phyloP scores from a whole-genome alignment of 2,888 invertebrate genomes.

The Drosophila buzzatii region DNA sequence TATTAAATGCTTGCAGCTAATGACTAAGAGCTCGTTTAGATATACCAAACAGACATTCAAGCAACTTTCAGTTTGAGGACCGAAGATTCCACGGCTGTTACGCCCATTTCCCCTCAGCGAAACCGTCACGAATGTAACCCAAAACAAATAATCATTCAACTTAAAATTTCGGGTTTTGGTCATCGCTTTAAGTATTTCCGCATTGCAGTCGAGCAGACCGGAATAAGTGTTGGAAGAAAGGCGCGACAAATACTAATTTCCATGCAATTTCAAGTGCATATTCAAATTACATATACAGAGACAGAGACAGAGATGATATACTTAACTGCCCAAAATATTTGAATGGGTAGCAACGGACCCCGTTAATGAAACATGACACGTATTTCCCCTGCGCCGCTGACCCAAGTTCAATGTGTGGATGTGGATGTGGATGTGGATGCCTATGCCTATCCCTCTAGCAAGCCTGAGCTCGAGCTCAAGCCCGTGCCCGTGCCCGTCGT shows the following conservation, averaged over 20 bases:
- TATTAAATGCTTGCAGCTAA: too few species aligned
- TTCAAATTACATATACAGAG: conserved; percentile 64
- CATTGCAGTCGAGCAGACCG: conserved; percentile 50
- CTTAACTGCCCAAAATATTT: conserved; percentile 58
- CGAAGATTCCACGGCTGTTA: conserved; percentile 14
- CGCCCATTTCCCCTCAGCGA: conserved; percentile 26
- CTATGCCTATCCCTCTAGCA: neutral
- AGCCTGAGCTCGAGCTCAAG: conserved; percentile 5
- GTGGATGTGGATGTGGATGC: conserved; percentile 41
- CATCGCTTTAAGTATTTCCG: conserved; percentile 60
- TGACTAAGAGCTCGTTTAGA: neutral
- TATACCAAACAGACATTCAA: neutral
- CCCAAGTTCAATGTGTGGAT: conserved; percentile 37
- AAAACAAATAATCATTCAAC: conserved; percentile 59
- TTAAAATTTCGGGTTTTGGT: conserved; percentile 30
- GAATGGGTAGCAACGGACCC: conserved; percentile 57
- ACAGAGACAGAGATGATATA: conserved; percentile 30
- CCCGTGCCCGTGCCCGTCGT: conserved; percentile 57
- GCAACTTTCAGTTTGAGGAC: neutral
- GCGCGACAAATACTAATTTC: conserved; percentile 65
- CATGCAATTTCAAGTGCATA: conserved; percentile 76
- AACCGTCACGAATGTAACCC: conserved; percentile 49
- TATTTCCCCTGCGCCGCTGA: conserved; percentile 68
- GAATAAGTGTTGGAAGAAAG: conserved; percentile 57
- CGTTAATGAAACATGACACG: conserved; percentile 76